phyloP scores from a whole-genome alignment of 2,113 vertebrate genomes.

The Indicator indicator region DNA sequence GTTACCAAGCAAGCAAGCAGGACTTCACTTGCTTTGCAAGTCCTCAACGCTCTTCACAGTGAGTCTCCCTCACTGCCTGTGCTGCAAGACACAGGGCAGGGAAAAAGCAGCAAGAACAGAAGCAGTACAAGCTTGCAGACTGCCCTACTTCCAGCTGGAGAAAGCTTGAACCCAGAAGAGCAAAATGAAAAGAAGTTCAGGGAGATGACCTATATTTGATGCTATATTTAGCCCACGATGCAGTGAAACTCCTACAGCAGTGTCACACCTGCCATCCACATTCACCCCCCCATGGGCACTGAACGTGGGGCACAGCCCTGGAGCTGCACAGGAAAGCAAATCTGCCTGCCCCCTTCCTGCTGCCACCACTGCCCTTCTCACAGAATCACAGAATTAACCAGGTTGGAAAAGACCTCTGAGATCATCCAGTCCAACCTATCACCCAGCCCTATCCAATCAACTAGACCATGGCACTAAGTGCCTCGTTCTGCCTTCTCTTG shows the following conservation, averaged over 20 bases:
- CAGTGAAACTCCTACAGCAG: neutral
- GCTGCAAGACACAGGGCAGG: neutral
- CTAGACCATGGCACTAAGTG: no score
- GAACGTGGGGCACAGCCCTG: fast-evolving
- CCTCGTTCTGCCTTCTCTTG: no score
- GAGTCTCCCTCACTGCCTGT: neutral
- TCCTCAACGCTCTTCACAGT: neutral
- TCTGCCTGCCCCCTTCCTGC: neutral
- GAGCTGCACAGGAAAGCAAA: neutral
- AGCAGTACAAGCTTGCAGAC: neutral
- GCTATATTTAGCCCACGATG: neutral
- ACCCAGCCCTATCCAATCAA: no score
- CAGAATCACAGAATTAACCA: no score
- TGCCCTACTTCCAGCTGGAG: neutral
- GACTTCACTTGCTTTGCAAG: neutral
- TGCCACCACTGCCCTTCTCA: fast-evolving
- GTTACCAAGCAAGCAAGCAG: neutral
- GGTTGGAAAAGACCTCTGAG: no score
- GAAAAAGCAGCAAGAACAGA: neutral
- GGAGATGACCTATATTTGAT: neutral
- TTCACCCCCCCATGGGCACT: fast-evolving
- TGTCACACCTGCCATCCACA: neutral
- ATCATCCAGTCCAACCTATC: no score
- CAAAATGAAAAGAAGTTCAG: neutral
- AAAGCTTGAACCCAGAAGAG: neutral